phyloP scores from a whole-genome alignment of 2,797 vertebrate species.

The Mormyrus hasselquistii region DNA sequence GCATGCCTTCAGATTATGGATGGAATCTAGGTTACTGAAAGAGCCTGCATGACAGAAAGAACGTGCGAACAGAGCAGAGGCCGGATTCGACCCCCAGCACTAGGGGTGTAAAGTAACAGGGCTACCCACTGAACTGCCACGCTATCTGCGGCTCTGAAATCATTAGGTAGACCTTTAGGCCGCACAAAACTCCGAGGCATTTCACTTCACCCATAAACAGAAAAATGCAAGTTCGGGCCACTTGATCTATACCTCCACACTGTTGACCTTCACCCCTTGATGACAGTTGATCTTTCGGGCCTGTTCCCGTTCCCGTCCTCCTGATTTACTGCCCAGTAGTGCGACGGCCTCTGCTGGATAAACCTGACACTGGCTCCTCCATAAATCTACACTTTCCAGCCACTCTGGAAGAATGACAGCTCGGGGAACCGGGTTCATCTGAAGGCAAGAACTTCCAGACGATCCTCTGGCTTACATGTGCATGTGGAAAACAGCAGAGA shows the following conservation, averaged over 20 bases:
- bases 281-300: conserved; percentile 30
- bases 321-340: conserved; percentile 52
- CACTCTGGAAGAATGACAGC: background rate
- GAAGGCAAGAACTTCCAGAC: background rate
- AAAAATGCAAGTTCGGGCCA: background rate
- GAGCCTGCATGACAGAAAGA: background rate
- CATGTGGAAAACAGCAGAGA: background rate
- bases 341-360: conserved; percentile 40
- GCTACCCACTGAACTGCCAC: background rate
- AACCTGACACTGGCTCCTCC: conserved; percentile 40
- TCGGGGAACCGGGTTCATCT: background rate
- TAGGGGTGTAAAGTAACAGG: background rate
- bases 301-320: conserved; percentile 36
- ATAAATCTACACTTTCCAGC: conserved; percentile 41
- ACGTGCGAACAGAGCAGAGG: background rate
- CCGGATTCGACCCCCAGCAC: background rate
- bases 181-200: background rate
- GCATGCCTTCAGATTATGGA: background rate
- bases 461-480: background rate
- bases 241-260: conserved; percentile 34
- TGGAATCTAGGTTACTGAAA: background rate
- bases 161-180: background rate
- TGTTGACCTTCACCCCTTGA: conserved; percentile 44
- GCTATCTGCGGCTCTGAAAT: background rate
- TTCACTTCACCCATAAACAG: background rate